Conservation (phyloP, 37 sponge, comb jelly and placozoan species). For the Amphimedon queenslandica region DNA sequence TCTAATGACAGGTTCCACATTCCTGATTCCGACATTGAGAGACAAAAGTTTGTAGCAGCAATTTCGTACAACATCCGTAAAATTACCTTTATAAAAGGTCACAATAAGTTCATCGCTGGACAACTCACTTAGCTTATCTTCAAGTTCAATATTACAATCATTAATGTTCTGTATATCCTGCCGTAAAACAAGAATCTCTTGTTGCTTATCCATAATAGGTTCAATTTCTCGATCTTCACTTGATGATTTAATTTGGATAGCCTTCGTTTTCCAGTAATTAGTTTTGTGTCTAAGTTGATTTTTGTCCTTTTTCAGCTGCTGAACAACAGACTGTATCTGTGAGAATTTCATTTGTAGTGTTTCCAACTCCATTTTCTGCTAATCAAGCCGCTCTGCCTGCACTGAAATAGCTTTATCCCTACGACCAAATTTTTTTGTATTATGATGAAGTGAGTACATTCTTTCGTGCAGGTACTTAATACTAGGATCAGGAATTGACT, state of each 20-base stretch:
- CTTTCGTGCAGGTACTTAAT: not conserved
- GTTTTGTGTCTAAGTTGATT: not conserved
- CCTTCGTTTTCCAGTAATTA: conserved; percentile 18
- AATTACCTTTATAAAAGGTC: conserved; percentile 21
- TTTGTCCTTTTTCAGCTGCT: not conserved
- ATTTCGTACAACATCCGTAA: conserved; percentile 26
- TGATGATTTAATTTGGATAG: not conserved
- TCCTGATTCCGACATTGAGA: conserved; percentile 27
- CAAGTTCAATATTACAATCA: conserved; percentile 9
- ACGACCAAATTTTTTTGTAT: conserved; percentile 12
- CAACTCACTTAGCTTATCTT: not conserved
- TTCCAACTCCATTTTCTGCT: not conserved
- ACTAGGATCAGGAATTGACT: too few species aligned
- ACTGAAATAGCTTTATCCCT: conserved; percentile 3
- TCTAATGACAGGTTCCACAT: conserved; percentile 13
- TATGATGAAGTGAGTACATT: too few species aligned
- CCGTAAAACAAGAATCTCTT: not conserved
- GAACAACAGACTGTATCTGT: not conserved
- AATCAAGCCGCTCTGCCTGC: not conserved
- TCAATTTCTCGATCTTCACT: conserved; percentile 3
- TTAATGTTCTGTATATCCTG: not conserved
- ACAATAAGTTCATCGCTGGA: not conserved
- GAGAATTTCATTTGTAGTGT: not conserved
- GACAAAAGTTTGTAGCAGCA: conserved; percentile 28
- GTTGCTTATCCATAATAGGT: not conserved